Evolutionary conservation across 2,797 vertebrate species (phyloP).

Genomic region (Botia almorhae): DNA sequence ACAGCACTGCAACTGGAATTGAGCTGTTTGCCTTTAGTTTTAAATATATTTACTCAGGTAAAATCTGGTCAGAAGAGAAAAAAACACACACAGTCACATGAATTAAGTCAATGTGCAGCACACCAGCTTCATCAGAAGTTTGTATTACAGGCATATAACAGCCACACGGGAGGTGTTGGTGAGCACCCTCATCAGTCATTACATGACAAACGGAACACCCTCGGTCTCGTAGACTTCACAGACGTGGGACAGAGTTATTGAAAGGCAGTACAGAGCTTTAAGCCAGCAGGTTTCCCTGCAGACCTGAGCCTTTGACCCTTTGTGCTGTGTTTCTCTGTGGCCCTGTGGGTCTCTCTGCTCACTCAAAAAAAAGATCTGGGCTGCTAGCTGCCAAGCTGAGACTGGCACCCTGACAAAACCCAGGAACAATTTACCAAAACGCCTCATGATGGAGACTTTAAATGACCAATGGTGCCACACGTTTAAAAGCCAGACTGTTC

Average conservation of each 20-base stretch:
- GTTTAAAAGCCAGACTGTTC: constrained; percentile 62
- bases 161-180: not conserved
- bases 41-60: not conserved
- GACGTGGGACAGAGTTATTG: not conserved
- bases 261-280: not conserved
- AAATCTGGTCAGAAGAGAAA: too few species aligned
- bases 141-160: not conserved
- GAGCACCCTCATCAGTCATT: not conserved
- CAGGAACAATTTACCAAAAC: constrained; percentile 66
- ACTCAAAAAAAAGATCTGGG: constrained; percentile 45
- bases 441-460: constrained; percentile 61
- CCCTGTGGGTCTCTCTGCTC: constrained; percentile 36
- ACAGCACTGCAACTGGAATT: too few species aligned
- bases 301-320: constrained; percentile 28
- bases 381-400: constrained; percentile 62
- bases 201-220: not conserved
- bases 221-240: not conserved
- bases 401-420: constrained; percentile 58
- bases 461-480: constrained; percentile 69
- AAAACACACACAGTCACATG: too few species aligned
- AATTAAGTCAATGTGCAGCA: too few species aligned
- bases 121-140: not conserved
- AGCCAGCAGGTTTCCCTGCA: constrained; percentile 12
- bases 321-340: constrained; percentile 24
- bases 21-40: not conserved